These are phyloP conservation scores for Ostrea denselamellosa DNA, from an alignment of 1,140 invertebrate species.

Conservation along the genomic window DNA sequence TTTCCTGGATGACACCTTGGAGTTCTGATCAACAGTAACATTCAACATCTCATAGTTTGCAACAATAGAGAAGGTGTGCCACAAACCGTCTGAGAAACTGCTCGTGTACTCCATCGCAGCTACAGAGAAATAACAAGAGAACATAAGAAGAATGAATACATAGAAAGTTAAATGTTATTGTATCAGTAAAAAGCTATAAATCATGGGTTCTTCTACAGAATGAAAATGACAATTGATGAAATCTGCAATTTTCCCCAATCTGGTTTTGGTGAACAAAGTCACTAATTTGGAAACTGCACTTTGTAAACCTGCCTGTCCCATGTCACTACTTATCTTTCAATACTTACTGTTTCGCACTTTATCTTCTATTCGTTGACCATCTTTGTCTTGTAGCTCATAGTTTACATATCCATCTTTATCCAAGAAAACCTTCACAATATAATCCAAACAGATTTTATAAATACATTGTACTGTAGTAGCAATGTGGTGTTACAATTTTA, in stretches of 20 bases:
- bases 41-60: conserved; percentile 72
- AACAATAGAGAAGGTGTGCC: conserved; percentile 73
- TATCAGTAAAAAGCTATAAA: too few species aligned
- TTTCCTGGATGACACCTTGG: conserved; percentile 68
- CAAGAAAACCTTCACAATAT: conserved; percentile 62
- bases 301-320: not conserved
- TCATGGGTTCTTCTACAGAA: too few species aligned
- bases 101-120: conserved; percentile 66
- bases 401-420: conserved; percentile 68
- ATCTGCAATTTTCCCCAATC: too few species aligned
- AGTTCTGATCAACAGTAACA: conserved; percentile 75
- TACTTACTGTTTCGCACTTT: conserved; percentile 76
- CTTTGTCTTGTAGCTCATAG: not conserved
- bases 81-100: conserved; percentile 77
- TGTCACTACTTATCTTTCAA: not conserved
- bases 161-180: too few species aligned
- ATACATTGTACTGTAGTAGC: not conserved
- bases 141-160: too few species aligned
- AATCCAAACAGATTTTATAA: not conserved
- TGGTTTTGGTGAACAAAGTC: not conserved
- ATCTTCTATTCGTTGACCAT: conserved; percentile 68
- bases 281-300: not conserved
- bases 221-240: too few species aligned
- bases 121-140: conserved; percentile 42
- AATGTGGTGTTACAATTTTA: too few species aligned